Evolutionary conservation across 2,113 vertebrate species (phyloP), one percentile per base, ranked within the genome.

Genomic region (Oostethus manadensis): DNA sequence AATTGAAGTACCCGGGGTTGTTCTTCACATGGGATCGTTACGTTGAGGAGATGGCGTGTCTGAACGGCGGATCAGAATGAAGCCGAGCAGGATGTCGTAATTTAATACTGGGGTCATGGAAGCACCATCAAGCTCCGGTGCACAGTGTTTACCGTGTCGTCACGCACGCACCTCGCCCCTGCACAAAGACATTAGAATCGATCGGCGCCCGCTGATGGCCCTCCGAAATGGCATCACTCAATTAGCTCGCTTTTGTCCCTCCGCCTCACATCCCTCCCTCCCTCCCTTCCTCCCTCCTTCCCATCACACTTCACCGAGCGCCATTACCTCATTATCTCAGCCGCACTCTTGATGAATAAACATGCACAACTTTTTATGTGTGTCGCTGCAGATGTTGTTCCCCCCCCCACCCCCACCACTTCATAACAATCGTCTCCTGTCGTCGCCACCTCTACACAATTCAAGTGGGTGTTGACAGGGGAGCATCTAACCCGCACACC

Each of bases 231-330:
- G 76, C 65, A 69, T 70, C 61, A 66, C 78, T 83, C 77, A 81
- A 83, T 83, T 79, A 85, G 63, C 65, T 68, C 38, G 14, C 70
- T 70, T 71, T 79, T 85, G 80, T 85, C 80, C n/a, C 76, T 77
- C 77, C 23, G 56, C 60, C 8, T 33, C 53, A 15, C 46, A 55
- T 59, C 59, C 66, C 64, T 71, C 58, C 48, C 66, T 72, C 68
- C 63, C n/a, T n/a, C n/a, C 69, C 71, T 60, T 62, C 56, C 59
- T 62, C 50, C 50, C 26, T 9, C 63, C 57, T 64, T 66, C 49
- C 71, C 46, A 48, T 77, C 73, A 70, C 76, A 70, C 80, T 74
- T 64, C 60, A 71, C 69, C 33, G 74, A 74, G 74, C 71, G 1
- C 66, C 78, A 74, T 81, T 77, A 83, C 71, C 78, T 66, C 76